Evolutionary conservation across 1,140 invertebrate species (phyloP).

Genomic region (Trigoniulus corallinus): DNA sequence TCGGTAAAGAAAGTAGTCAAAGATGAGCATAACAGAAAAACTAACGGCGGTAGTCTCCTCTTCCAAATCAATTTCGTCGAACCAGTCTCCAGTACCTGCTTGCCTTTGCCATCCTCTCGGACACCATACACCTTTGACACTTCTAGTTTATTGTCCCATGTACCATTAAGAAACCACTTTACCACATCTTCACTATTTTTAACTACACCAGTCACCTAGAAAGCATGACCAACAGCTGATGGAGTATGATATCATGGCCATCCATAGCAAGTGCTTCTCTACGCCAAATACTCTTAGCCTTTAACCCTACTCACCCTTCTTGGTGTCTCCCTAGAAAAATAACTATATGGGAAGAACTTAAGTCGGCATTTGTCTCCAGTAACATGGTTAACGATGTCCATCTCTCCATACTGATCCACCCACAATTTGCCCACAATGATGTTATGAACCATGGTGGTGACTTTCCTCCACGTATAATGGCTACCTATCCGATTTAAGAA

Average conservation of each 20-base stretch:
- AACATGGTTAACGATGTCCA: constrained; percentile 84
- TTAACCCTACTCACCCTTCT: constrained; percentile 47
- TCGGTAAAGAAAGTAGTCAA: not conserved
- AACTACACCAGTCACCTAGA: constrained; percentile 53
- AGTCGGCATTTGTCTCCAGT: constrained; percentile 85
- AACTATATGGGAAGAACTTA: constrained; percentile 93
- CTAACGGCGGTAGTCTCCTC: constrained; percentile 51
- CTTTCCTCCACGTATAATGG: constrained; percentile 94
- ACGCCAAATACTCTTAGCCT: no score
- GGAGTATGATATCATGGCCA: not conserved
- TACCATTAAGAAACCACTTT: constrained; percentile 71
- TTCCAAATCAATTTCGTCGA: constrained; percentile 71
- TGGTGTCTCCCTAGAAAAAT: constrained; percentile 88
- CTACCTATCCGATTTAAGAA: constrained; percentile 34
- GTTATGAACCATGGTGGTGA: constrained; percentile 97
- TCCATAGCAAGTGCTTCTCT: not conserved
- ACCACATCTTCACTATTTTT: constrained; percentile 39
- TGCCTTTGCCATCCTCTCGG: constrained; percentile 44
- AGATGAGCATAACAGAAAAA: constrained; percentile 17
- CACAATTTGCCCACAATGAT: constrained; percentile 98
- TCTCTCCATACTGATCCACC: constrained; percentile 98
- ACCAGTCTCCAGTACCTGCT: constrained; percentile 82
- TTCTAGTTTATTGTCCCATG: constrained; percentile 91
- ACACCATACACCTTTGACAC: constrained; percentile 72
- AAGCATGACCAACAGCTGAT: not conserved